phyloP scores from a whole-genome alignment of 2,888 invertebrate species.

The Apamea anceps region DNA sequence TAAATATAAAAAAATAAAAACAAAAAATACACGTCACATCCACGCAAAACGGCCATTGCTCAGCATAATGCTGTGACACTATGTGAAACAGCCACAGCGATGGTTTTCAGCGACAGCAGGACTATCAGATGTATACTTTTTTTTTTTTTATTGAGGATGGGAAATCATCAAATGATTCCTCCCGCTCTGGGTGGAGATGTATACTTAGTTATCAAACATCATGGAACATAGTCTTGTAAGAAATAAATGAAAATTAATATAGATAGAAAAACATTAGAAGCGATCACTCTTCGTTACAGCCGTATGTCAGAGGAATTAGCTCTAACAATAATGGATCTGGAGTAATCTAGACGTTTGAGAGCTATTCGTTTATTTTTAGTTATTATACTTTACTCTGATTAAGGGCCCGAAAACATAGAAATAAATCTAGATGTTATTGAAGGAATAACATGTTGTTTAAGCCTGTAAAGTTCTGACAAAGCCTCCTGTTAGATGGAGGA shows the following conservation, averaged over 20 bases:
- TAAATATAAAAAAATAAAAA: no score
- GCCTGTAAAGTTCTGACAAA: no score
- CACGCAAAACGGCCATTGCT: no score
- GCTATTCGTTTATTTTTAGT: slow-evolving; percentile 23
- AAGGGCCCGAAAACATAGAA: not conserved
- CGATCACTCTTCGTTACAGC: slow-evolving; percentile 52
- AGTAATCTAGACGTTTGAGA: slow-evolving; percentile 24
- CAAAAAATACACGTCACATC: no score
- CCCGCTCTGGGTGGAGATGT: no score
- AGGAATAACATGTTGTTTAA: not conserved
- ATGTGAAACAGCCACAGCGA: no score
- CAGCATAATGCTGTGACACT: no score
- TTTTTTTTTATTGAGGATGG: no score
- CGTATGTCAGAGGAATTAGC: slow-evolving; percentile 42
- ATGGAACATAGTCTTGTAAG: not conserved
- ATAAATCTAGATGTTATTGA: not conserved
- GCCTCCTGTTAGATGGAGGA: not conserved
- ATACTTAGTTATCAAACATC: not conserved
- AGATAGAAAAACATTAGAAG: slow-evolving; percentile 34
- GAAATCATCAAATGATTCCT: no score
- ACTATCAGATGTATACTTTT: not conserved
- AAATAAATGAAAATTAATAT: slow-evolving; percentile 53
- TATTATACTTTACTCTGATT: not conserved
- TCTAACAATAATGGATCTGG: slow-evolving; percentile 44
- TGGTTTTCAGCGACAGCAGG: no score